Base-by-base conservation (phyloP, 2,888 invertebrate genomes). In the Drosophila pseudotalamancana region DNA sequence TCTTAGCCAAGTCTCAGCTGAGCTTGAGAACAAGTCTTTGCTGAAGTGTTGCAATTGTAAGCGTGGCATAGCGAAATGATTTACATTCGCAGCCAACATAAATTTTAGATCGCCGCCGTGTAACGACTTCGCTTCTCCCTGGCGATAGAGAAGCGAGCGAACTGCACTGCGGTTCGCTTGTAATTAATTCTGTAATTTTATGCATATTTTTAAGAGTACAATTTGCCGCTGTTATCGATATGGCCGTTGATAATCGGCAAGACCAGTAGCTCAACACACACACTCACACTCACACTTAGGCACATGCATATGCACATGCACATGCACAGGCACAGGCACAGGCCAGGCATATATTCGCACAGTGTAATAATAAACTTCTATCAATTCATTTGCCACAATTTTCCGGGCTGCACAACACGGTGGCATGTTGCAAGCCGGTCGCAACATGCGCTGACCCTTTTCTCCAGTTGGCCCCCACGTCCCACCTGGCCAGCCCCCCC, bases 21-120 rank as follows among this genome's bases (percentile, higher is more conserved):
- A 9, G 37, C 37, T 11, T 18, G 19, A 29, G 29, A n/a, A n/a
- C n/a, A n/a, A n/a, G n/a, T n/a, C n/a, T n/a, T n/a, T n/a, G 43
- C 18, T 65, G 46, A 49, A 50, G 39, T 67, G 60, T 37, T 54
- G 70, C 71, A 59, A 69, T 84, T 69, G 75, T 68, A 86, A 83
- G 72, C 85, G 78, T 88, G 72, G 79, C 86, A 83, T 84, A 61
- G 75, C 88, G 71, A 89, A 90, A 87, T 89, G 89, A 89, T 89
- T 90, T 90, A 90, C 90, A 88, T 89, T 88, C 80, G 81, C 84
- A 64, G 67, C 49, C 63, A 69, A 65, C 70, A 75, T 72, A 70
- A 63, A 76, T 77, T 72, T 65, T 64, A 31, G 53, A 65, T 74
- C 64, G 69, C 64, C 71, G 74, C 73, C 87, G 77, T 79, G 77